Evolutionary conservation across 2,888 invertebrate species (phyloP), one percentile per base, ranked within the genome.

Genomic region (Dione vanillae): DNA sequence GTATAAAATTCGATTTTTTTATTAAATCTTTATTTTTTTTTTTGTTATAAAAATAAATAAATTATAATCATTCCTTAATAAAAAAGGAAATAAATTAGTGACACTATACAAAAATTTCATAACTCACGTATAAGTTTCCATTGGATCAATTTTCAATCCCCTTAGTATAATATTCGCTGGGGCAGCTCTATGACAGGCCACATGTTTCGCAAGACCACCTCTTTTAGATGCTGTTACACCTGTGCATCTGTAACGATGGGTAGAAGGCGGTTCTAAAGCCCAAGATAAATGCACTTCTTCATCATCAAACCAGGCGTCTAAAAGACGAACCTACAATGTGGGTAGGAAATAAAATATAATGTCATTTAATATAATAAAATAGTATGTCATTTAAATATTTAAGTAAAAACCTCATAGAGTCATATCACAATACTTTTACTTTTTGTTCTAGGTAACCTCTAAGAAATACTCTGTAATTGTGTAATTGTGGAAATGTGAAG

Each of bases 221-320:
- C 81, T 80, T 58, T 87, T 86, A 0, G 92, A 87, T 0, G 82
- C 90, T 0, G 92, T 91, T 1, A 90, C 89, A 1, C 91, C 92
- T 11, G 92, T 91, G 74, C 93, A 93, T 14, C 92, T 79, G 69
- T 85, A 89, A n/a, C 89, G 83, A 35, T 83, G 81, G 0, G 83
- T 82, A 0, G 89, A 86, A 0, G 87, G 86, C 0, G 91, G 90
- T 5, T 92, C 91, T 1, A 92, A 78, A 5, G 79, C 67, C 93
- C 93, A 93, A n/a, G 91, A 89, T 8, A 92, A 72, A 65, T 90
- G 85, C 12, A 92, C 86, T 74, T 89, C 91, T 78, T 91, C 89
- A 12, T 90, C 89, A 40, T 91, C 91, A 67, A 85, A 87, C 85
- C 88, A 92, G 0, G 91, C 88, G 70, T 92, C 92, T 77, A 85